A percentile compares a stretch with the other conserved stretches of the same genome.
These are phyloP conservation scores for Scaptomyza flava DNA, from an alignment of 2,888 invertebrate genomes.

Conservation along the genomic window DNA sequence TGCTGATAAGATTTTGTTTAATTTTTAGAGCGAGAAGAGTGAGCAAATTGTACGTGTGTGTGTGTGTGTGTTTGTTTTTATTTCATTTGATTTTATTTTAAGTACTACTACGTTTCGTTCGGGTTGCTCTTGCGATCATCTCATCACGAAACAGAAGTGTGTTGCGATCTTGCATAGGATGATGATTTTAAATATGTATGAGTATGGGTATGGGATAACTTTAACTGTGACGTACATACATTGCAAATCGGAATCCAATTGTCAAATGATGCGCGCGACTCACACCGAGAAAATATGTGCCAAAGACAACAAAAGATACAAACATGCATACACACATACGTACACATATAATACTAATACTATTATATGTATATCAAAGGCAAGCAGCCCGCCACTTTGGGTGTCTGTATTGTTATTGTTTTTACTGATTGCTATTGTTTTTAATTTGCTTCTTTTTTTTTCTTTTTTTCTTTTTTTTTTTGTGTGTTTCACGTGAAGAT, in stretches of 20 bases:
- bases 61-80: not conserved
- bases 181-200: not conserved
- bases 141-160: constrained; percentile 44
- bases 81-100: not conserved
- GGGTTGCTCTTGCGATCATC: not conserved
- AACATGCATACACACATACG: not conserved
- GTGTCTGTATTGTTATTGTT: constrained; percentile 9
- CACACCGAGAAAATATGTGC: constrained; percentile 12
- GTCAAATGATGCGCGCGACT: constrained; percentile 28
- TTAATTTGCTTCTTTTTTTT: constrained; percentile 3
- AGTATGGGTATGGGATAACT: constrained; percentile 17
- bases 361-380: not conserved
- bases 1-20: constrained; percentile 57
- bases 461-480: not conserved
- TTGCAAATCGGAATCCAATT: constrained; percentile 33
- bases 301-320: constrained; percentile 16
- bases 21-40: constrained; percentile 25
- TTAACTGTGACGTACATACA: constrained; percentile 42
- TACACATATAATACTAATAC: no score
- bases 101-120: constrained; percentile 1
- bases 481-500: constrained; percentile 28
- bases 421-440: constrained; percentile 24
- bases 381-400: not conserved
- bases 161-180: constrained; percentile 11
- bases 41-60: constrained; percentile 12